Conservation (phyloP, 2,797 vertebrate species). For the Pelobates cultripes region DNA sequence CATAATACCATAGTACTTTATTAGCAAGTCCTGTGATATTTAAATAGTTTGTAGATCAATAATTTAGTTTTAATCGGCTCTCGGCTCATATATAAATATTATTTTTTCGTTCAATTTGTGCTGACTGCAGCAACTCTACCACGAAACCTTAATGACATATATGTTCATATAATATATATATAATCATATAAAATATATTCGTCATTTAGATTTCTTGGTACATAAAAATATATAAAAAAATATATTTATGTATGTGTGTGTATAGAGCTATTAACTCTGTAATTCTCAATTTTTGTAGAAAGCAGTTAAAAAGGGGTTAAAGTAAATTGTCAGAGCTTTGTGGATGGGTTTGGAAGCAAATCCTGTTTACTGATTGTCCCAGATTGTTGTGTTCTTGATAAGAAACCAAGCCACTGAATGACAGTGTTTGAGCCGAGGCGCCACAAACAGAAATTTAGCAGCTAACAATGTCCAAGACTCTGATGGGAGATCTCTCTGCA, state of each 20-base stretch:
- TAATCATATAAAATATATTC: too few species aligned
- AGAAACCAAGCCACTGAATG: constrained; percentile 72
- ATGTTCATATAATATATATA: not conserved
- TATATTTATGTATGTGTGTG: constrained; percentile 4
- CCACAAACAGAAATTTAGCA: constrained; percentile 78
- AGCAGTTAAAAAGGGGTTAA: constrained; percentile 32
- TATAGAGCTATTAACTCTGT: not conserved
- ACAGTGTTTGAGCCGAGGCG: constrained; percentile 76
- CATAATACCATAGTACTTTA: too few species aligned
- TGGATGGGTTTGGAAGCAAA: constrained; percentile 66
- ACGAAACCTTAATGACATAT: not conserved
- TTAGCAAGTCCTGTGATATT: too few species aligned
- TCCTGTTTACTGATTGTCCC: constrained; percentile 73
- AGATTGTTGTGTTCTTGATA: constrained; percentile 81
- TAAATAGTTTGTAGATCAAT: too few species aligned
- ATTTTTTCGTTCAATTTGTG: too few species aligned
- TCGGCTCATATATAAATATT: too few species aligned
- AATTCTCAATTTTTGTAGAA: too few species aligned
- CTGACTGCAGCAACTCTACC: too few species aligned
- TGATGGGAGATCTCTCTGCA: constrained; percentile 76
- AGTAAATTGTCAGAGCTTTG: constrained; percentile 62
- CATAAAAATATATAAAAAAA: constrained; percentile 2
- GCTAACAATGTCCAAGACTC: constrained; percentile 67
- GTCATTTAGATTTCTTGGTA: too few species aligned
- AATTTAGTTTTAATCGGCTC: too few species aligned